Conservation (phyloP, 1,140 invertebrate genomes). For the Zaprionus kolodkinae region DNA sequence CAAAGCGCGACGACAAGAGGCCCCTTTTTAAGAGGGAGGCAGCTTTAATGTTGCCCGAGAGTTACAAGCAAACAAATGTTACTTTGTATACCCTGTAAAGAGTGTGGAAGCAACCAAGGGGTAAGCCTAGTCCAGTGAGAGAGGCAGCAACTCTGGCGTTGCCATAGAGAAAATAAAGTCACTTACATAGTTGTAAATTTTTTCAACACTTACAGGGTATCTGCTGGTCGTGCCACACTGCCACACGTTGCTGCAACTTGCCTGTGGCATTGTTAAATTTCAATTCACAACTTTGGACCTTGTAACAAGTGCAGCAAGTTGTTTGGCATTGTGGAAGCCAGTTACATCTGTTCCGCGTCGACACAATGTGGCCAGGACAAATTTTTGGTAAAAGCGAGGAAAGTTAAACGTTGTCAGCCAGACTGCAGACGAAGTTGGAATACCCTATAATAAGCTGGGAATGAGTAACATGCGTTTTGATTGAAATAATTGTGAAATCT, state of each 20-base stretch:
- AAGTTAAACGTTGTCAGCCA: background rate
- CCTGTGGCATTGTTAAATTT: slow-evolving; percentile 61
- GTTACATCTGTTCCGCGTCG: slow-evolving; percentile 56
- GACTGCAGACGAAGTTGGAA: background rate
- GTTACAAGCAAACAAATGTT: slow-evolving; percentile 25
- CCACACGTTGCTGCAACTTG: slow-evolving; percentile 6
- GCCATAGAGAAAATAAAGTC: background rate
- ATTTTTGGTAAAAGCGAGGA: slow-evolving; percentile 22
- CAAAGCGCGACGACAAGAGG: slow-evolving; percentile 42
- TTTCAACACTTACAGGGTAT: background rate
- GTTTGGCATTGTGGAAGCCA: slow-evolving; percentile 69
- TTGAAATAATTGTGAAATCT: background rate
- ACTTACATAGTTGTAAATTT: background rate
- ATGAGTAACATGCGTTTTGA: no score
- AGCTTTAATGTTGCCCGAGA: slow-evolving; percentile 38
- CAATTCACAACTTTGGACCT: slow-evolving; percentile 72
- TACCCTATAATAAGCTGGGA: background rate
- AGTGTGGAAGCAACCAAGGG: background rate
- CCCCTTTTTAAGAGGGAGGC: slow-evolving; percentile 9
- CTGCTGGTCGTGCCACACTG: background rate
- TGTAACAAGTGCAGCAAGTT: slow-evolving; percentile 71
- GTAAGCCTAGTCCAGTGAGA: background rate
- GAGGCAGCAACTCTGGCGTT: background rate
- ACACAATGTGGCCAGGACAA: slow-evolving; percentile 42
- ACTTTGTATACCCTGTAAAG: slow-evolving; percentile 18